A percentile compares a stretch with the other conserved stretches of the same genome.
Evolutionary conservation across 2,113 vertebrate species (phyloP).

Genomic region (Pituophis catenifer): DNA sequence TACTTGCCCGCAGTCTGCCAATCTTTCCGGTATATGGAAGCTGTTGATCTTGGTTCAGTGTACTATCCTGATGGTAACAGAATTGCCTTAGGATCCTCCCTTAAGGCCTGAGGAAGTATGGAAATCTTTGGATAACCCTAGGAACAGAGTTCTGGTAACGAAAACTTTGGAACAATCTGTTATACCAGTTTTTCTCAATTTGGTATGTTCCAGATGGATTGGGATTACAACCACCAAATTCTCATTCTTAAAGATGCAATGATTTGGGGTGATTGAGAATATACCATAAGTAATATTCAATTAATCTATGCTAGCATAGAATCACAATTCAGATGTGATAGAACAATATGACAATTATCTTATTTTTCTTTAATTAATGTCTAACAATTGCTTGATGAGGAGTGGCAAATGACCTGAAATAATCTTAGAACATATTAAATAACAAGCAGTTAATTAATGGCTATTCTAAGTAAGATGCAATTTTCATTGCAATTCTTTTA

Average conservation of each 20-base stretch:
- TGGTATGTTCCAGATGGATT: background rate
- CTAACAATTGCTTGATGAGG: background rate
- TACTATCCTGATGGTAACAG: constrained; percentile 29
- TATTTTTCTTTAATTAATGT: background rate
- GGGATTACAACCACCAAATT: background rate
- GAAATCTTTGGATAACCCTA: constrained; percentile 71
- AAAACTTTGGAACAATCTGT: background rate
- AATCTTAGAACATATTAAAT: background rate
- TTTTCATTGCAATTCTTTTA: background rate
- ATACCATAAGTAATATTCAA: background rate
- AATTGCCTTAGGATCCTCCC: constrained; percentile 36
- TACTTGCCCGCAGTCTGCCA: background rate
- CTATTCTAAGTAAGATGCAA: background rate
- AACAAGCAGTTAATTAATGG: background rate
- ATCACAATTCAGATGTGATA: background rate
- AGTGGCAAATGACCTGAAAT: background rate
- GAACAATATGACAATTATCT: background rate
- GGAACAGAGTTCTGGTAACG: constrained; percentile 73
- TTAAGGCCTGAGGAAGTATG: constrained; percentile 62
- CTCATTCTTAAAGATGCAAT: background rate
- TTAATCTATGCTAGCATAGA: background rate
- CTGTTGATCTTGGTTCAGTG: constrained; percentile 50
- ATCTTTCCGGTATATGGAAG: constrained; percentile 52
- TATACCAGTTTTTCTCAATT: background rate
- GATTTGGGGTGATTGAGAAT: background rate